Evolutionary conservation across 2,113 vertebrate genomes (phyloP).

Genomic region (Noturus placidus): DNA sequence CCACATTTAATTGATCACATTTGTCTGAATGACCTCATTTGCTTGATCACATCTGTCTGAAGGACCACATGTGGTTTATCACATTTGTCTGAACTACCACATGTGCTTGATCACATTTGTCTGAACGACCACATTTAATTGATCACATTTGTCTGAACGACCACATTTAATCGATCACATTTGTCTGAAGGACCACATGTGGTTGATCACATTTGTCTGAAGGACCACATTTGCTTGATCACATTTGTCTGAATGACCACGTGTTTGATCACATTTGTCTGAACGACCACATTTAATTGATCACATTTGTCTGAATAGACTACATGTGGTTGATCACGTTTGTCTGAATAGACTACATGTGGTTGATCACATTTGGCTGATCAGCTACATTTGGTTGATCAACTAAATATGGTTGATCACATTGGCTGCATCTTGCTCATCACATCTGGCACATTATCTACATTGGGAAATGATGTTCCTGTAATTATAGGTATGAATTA

Average conservation of each 20-base stretch:
- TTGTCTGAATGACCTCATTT: no score
- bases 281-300: not conserved
- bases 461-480: not conserved
- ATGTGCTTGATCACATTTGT: not conserved
- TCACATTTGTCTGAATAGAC: no score
- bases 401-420: not conserved
- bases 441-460: not conserved
- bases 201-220: not conserved
- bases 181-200: no score
- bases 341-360: not conserved
- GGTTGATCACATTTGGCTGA: not conserved
- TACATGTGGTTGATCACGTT: not conserved
- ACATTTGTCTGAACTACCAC: not conserved
- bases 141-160: not conserved
- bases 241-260: not conserved
- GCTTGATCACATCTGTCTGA: no score
- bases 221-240: not conserved
- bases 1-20: no score
- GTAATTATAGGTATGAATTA: not conserved
- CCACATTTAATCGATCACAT: not conserved
- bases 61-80: not conserved
- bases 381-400: not conserved
- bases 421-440: not conserved
- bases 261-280: no score
- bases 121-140: not conserved